Base-by-base conservation (phyloP, 2,797 vertebrate species). In the Danio aesculapii region DNA sequence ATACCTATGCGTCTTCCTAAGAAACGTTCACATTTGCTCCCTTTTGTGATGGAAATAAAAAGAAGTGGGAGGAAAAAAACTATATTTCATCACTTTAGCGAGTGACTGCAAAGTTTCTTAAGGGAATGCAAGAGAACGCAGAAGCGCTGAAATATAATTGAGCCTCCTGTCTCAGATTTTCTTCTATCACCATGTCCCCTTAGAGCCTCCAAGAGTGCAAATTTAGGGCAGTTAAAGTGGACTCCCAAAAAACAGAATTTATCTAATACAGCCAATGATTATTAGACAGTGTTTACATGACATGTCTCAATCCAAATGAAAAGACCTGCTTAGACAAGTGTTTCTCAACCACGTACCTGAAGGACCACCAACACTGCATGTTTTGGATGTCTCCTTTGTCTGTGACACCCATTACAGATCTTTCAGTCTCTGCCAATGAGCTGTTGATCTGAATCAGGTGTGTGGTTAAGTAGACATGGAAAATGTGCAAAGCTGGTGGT, bases 191-290 rank as follows among this genome's bases (percentile, higher is more conserved):
- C 12, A 13, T 43, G 39, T 71, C 50, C 68, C n/a, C 16, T 43
- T 52, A 30, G 49, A 52, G 69, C 6, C 52, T 44, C 39, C n/a
- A 83, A 85, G 59, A 81, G 76, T 86, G 72, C 86, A 85, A 86
- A 89, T 89, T 88, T 88, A 88, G 49, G 88, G 86, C 88, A 89
- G 83, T 88, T 85, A 74, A 83, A 81, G 81, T 84, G 87, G 87
- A 88, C 86, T 87, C 86, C 81, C 30, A 30, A 30, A 30, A 30
- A 30, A 30, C 3, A 30, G 3, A 0, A 3, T 53, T 69, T 68
- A 7, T n/a, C 6, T 7, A 41, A 70, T 12, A 50, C 14, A 41
- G 30, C 14, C 30, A 39, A 8, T 41, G 12, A 17, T 53, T 41
- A 53, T 41, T 70, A 50, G 50, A n/a, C 50, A 71, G 68, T 17